Percentiles rank a stretch among this genome's conserved stretches.
phyloP scores from a whole-genome alignment of 1,140 invertebrate genomes.

The Bombyx mandarina region DNA sequence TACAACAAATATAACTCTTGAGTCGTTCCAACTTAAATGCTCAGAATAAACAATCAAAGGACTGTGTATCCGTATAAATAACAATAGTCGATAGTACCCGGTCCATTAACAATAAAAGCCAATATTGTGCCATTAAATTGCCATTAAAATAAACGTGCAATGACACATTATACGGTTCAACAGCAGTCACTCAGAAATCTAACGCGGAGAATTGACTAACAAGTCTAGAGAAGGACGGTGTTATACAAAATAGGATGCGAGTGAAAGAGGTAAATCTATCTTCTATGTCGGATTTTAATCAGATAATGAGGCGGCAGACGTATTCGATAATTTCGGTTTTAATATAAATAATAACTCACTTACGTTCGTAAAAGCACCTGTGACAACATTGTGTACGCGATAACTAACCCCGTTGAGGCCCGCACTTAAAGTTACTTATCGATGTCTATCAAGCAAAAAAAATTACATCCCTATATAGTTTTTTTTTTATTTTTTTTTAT shows the following conservation, averaged over 20 bases:
- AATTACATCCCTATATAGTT: not conserved
- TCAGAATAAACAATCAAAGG: too few species aligned
- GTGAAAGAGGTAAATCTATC: conserved; percentile 8
- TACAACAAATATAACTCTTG: too few species aligned
- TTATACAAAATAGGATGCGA: conserved; percentile 1
- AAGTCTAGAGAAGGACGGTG: conserved; percentile 1
- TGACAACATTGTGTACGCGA: conserved; percentile 26
- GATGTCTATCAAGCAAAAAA: conserved; percentile 2
- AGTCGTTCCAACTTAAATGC: too few species aligned
- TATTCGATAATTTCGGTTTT: conserved; percentile 31
- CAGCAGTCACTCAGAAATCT: not conserved
- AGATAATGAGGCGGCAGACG: conserved; percentile 27
- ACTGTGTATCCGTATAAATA: too few species aligned
- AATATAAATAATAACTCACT: conserved; percentile 24
- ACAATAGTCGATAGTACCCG: too few species aligned
- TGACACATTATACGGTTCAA: too few species aligned
- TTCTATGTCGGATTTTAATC: conserved; percentile 23
- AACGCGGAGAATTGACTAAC: conserved; percentile 1
- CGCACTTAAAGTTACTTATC: conserved; percentile 15
- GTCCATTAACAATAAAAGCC: too few species aligned
- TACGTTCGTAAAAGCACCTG: conserved; percentile 27
- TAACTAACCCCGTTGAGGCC: conserved; percentile 39
- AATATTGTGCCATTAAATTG: too few species aligned
- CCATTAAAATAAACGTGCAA: too few species aligned
- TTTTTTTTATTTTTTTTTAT: not conserved